Evolutionary conservation across 2,888 invertebrate genomes (phyloP), one percentile per base, ranked within the genome.

Genomic region (Drosophila neonasuta): DNA sequence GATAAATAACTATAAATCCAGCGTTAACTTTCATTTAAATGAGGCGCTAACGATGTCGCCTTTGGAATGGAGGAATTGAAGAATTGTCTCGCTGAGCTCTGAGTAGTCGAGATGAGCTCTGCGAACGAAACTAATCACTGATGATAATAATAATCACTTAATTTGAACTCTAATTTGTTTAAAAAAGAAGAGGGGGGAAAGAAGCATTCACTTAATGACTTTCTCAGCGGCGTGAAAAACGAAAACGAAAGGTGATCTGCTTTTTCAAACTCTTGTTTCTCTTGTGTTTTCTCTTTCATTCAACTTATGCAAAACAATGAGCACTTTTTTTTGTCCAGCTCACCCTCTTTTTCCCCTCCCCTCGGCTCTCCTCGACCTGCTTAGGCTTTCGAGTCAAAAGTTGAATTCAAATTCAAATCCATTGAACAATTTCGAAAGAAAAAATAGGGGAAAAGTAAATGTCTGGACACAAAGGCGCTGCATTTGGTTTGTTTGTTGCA

Each of bases 61-160:
- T 34, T 24, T 24, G 11, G 7, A n/a, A 13, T 24, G 10, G 30
- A 8, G 51, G 57, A 34, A 34, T 34, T 11, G 34, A 11, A 24
- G 24, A 24, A 24, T 24, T 34, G 34, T 34, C 34, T 34, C 41
- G 20, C 20, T 20, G 20, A 20, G 20, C 20, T 20, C 20, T 20
- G 20, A 20, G 20, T 20, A 20, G 20, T 20, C 20, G 51, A 56
- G 41, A 49, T 50, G 62, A 42, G 20, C 29, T 44, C 41, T 13
- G 55, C 29, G 45, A 46, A 24, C 17, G 45, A 9, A 29, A 44
- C 57, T 62, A 67, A 71, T 72, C 45, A 54, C 68, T 50, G 68
- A 55, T 73, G 61, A 79, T 86, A 79, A 87, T 79, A 75, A 83
- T 85, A 83, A 87, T 83, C 87, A 87, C 83, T 87, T 83, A 79